These are phyloP conservation scores for Hemithea aestivaria DNA, from an alignment of 2,888 invertebrate species.

Conservation along the genomic window DNA sequence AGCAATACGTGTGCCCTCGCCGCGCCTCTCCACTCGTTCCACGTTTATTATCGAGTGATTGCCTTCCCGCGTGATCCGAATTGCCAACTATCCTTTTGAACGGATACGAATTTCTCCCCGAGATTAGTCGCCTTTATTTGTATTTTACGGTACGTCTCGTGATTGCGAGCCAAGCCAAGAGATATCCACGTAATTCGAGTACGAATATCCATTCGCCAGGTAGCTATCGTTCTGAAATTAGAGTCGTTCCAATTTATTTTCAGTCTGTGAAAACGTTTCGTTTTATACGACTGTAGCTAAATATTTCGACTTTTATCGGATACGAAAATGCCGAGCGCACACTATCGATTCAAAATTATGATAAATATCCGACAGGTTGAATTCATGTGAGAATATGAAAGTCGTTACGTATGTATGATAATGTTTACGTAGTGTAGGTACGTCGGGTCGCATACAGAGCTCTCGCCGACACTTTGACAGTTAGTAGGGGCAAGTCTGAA, in stretches of 20 bases:
- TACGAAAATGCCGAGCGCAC: slow-evolving; percentile 24
- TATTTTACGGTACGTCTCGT: slow-evolving; percentile 45
- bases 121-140: slow-evolving; percentile 60
- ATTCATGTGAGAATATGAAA: slow-evolving; percentile 23
- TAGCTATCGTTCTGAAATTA: slow-evolving; percentile 15
- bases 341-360: slow-evolving; percentile 39
- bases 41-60: slow-evolving; percentile 76
- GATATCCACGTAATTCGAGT: slow-evolving; percentile 19
- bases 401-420: slow-evolving; percentile 17
- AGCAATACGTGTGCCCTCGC: slow-evolving; percentile 58
- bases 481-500: slow-evolving; percentile 77
- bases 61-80: slow-evolving; percentile 72
- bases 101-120: slow-evolving; percentile 50
- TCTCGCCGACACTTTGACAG: slow-evolving; percentile 72
- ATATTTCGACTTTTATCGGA: slow-evolving; percentile 18
- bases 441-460: slow-evolving; percentile 40
- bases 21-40: slow-evolving; percentile 54
- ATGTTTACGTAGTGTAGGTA: slow-evolving; percentile 22
- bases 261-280: slow-evolving; percentile 13
- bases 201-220: slow-evolving; percentile 15
- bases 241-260: slow-evolving; percentile 16
- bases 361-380: slow-evolving; percentile 34
- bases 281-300: slow-evolving; percentile 16
- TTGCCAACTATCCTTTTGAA: slow-evolving; percentile 60
- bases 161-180: slow-evolving; percentile 30